Evolutionary conservation across 2,113 vertebrate genomes (phyloP), one percentile per base, ranked within the genome.

Genomic region (Eubucco bourcierii): DNA sequence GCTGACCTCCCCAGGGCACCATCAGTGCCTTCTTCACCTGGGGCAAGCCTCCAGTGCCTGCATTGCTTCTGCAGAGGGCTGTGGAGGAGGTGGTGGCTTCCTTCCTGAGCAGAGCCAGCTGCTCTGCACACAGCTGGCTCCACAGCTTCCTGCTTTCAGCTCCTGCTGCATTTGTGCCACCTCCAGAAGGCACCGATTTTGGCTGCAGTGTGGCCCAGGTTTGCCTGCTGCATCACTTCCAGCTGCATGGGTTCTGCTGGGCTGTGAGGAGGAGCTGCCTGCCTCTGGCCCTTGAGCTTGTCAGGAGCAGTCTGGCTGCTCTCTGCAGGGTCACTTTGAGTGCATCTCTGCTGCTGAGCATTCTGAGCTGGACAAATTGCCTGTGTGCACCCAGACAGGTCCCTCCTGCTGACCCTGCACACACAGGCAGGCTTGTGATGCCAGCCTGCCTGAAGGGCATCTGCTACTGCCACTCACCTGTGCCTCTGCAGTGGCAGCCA

Each of bases 31-130:
- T 71, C 89, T 80, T 90, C 79, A 29, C 76, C 76, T 64, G 52
- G 76, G n/a, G 81, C 73, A 53, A 80, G 88, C 29, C 87, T 64
- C 84, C 53, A 60, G 79, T 73, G 47, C 4, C 67, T 24, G 92
- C 93, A 67, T 80, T 77, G 90, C 75, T 88, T 93, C 41, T 68
- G 85, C 33, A 83, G 93, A 83, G 93, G 93, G 94, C 86, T 94
- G 93, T 83, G 95, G 92, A 91, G 58, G 25, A 90, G 88, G 88
- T 83, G 92, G 94, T 65, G 73, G 53, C 95, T 96, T 96, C 95
- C 92, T 96, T 93, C 91, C 95, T 95, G 95, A 96, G 90, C 80
- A 84, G 86, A 85, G 11, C 70, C 92, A 46, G 15, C 86, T 83
- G 17, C 15, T 72, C 59, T 60, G 2, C 12, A 3, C 2, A 8